Evolutionary conservation across 2,888 invertebrate species (phyloP).

Genomic region (Melipona bicolor): DNA sequence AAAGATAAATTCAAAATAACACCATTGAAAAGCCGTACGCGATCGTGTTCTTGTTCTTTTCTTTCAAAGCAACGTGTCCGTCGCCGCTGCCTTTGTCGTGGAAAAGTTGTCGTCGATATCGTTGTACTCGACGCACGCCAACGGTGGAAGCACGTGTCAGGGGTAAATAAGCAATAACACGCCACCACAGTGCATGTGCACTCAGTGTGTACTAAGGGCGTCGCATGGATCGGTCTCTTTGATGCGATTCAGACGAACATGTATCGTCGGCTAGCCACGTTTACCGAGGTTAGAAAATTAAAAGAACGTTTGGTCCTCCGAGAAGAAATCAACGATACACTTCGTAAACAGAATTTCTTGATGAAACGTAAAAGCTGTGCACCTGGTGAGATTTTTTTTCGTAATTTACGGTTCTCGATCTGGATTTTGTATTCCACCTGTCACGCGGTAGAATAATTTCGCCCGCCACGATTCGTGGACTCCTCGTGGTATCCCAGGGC

Average conservation of each 20-base stretch:
- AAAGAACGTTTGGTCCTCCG: not conserved
- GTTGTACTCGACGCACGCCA: conserved; percentile 57
- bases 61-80: conserved; percentile 23
- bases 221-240: conserved; percentile 46
- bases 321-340: not conserved
- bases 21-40: conserved; percentile 12
- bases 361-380: conserved; percentile 25
- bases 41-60: conserved; percentile 10
- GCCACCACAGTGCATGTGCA: conserved; percentile 73
- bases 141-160: conserved; percentile 70
- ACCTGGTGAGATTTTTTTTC: not conserved
- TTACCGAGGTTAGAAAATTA: conserved; percentile 56
- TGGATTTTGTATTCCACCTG: conserved; percentile 67
- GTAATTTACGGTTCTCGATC: conserved; percentile 41
- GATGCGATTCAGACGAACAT: not conserved
- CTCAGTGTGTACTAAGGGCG: conserved; percentile 65
- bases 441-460: conserved; percentile 68
- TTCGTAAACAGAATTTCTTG: not conserved
- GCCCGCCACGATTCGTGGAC: conserved; percentile 50
- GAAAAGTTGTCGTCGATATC: conserved; percentile 60
- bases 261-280: conserved; percentile 22
- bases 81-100: conserved; percentile 46
- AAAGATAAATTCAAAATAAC: not conserved
- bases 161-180: conserved; percentile 73
- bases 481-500: conserved; percentile 27